Conservation (phyloP, 2,113 vertebrate genomes). For the Perca flavescens region DNA sequence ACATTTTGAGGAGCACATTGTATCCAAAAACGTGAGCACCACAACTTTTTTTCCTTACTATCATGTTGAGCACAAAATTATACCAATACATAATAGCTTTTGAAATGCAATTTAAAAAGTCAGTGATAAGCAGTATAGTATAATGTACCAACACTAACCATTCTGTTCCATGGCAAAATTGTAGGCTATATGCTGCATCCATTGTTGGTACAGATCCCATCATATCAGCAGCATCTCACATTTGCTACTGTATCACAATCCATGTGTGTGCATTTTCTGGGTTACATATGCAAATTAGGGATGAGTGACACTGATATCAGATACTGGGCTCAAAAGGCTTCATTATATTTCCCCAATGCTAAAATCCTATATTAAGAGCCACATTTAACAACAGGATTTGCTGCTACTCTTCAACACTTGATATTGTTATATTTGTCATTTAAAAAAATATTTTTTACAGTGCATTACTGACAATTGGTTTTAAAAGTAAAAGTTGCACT, state of each 20-base stretch:
- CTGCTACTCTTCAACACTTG: slow-evolving; percentile 35
- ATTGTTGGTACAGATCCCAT: slow-evolving; percentile 23
- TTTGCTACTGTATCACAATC: slow-evolving; percentile 21
- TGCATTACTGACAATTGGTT: background rate
- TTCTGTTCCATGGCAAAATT: slow-evolving; percentile 25
- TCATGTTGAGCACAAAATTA: slow-evolving; percentile 66
- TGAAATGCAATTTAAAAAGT: slow-evolving; percentile 49
- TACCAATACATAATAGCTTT: slow-evolving; percentile 37
- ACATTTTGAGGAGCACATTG: slow-evolving; percentile 79
- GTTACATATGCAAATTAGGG: slow-evolving; percentile 40
- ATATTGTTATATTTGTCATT: slow-evolving; percentile 17
- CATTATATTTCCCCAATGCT: slow-evolving; percentile 6
- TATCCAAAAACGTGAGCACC: slow-evolving; percentile 59
- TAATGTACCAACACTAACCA: slow-evolving; percentile 17
- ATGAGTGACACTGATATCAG: slow-evolving; percentile 37
- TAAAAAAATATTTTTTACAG: background rate
- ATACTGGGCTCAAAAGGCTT: slow-evolving; percentile 27
- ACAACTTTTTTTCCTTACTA: slow-evolving; percentile 50
- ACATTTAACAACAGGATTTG: slow-evolving; percentile 26
- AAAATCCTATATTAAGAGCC: slow-evolving; percentile 21
- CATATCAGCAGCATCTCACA: slow-evolving; percentile 33
- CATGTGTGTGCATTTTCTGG: background rate
- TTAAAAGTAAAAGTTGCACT: background rate
- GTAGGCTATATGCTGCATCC: slow-evolving; percentile 5
- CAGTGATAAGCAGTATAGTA: slow-evolving; percentile 16